Evolutionary conservation across 1,140 invertebrate genomes (phyloP).

Genomic region (Periplaneta americana): DNA sequence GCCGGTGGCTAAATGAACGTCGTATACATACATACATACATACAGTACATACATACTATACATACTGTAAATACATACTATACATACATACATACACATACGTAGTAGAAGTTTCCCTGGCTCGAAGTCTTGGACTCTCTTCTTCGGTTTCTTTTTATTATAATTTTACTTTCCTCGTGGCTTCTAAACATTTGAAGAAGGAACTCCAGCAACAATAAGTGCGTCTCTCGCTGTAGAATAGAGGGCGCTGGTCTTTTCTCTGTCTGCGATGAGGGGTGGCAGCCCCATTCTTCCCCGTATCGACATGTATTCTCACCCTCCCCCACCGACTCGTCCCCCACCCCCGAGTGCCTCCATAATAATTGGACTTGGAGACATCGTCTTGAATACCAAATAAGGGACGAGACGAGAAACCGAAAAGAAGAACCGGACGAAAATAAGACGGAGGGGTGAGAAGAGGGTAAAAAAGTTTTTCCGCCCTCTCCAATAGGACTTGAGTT

Average conservation of each 20-base stretch:
- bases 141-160: too few relatives aligned
- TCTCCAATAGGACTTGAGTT: not conserved
- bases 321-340: not conserved
- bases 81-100: too few relatives aligned
- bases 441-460: not conserved
- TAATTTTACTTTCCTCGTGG: too few relatives aligned
- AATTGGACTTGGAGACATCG: constrained; percentile 7
- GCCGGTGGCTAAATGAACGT: too few relatives aligned
- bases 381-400: constrained; percentile 8
- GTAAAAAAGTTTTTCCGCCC: not conserved
- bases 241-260: not conserved
- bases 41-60: too few relatives aligned
- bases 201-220: too few relatives aligned
- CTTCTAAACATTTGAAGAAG: too few relatives aligned
- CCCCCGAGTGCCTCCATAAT: not conserved
- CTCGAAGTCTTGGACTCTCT: too few relatives aligned
- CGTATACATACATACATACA: too few relatives aligned
- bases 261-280: not conserved
- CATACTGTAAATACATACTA: too few relatives aligned
- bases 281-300: not conserved
- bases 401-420: not conserved
- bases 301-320: constrained; percentile 1
- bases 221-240: too few relatives aligned
- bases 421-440: constrained; percentile 1
- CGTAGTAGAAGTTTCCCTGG: too few relatives aligned